phyloP scores from a whole-genome alignment of 1,140 invertebrate genomes.

The Platyura marginata region DNA sequence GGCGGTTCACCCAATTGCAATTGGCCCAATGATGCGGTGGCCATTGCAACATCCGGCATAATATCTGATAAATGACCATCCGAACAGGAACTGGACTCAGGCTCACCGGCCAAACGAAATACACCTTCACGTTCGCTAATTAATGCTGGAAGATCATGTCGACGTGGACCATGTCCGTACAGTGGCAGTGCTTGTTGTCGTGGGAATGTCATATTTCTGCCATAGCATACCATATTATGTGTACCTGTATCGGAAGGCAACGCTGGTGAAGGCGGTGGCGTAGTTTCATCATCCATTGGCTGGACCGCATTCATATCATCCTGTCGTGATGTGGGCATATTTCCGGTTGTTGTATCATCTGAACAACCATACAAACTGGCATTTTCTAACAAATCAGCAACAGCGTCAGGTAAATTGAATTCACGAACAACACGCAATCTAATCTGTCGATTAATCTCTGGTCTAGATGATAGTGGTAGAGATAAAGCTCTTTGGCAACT shows the following conservation, averaged over 20 bases:
- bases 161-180: constrained; percentile 11
- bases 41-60: constrained; percentile 81
- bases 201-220: constrained; percentile 38
- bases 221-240: constrained; percentile 16
- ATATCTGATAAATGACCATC: constrained; percentile 44
- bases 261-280: constrained; percentile 19
- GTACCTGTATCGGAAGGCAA: constrained; percentile 9
- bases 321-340: constrained; percentile 1
- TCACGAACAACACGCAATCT: constrained; percentile 79
- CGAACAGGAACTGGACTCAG: constrained; percentile 36
- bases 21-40: constrained; percentile 51
- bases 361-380: constrained; percentile 9
- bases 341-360: constrained; percentile 11
- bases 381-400: constrained; percentile 61
- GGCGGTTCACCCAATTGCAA: constrained; percentile 28
- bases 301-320: neutral
- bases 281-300: constrained; percentile 4
- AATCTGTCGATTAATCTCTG: constrained; percentile 59
- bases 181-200: constrained; percentile 22
- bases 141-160: constrained; percentile 37
- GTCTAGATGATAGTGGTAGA: constrained; percentile 53
- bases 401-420: constrained; percentile 82
- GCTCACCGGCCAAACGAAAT: constrained; percentile 21
- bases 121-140: constrained; percentile 35
- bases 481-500: constrained; percentile 57